Evolutionary conservation across 2,113 vertebrate genomes (phyloP).

Genomic region (Odocoileus virginianus): DNA sequence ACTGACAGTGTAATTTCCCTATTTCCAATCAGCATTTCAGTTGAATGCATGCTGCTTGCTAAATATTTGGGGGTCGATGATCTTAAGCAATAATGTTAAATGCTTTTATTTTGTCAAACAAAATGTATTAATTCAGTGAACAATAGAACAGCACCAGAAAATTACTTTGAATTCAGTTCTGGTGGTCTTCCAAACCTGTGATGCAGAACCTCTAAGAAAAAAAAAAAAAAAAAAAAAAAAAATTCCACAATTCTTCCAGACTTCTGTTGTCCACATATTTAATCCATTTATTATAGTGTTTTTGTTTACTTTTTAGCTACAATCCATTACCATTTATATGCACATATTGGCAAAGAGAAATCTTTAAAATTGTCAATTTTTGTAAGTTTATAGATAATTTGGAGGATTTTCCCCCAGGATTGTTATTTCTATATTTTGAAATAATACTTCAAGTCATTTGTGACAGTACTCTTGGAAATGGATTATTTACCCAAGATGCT

Average conservation of each 20-base stretch:
- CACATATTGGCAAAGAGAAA: not conserved
- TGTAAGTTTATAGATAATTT: not conserved
- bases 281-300: not conserved
- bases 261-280: not conserved
- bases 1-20: conserved; percentile 77
- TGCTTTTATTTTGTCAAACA: conserved; percentile 70
- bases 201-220: not conserved
- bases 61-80: conserved; percentile 76
- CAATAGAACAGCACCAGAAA: conserved; percentile 61
- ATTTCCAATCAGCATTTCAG: conserved; percentile 74
- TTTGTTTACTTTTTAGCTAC: not conserved
- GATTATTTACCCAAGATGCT: not conserved
- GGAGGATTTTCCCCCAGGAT: not conserved
- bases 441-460: not conserved
- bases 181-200: not conserved
- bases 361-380: not conserved
- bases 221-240: not conserved
- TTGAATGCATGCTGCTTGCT: conserved; percentile 64
- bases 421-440: not conserved
- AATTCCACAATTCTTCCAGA: not conserved
- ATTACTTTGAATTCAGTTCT: not conserved
- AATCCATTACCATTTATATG: not conserved
- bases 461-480: not conserved
- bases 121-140: conserved; percentile 71
- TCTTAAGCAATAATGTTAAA: conserved; percentile 69